Percentiles rank a stretch among this genome's conserved stretches.
Conservation (phyloP, 1,140 invertebrate species). For the Gryon sp. region DNA sequence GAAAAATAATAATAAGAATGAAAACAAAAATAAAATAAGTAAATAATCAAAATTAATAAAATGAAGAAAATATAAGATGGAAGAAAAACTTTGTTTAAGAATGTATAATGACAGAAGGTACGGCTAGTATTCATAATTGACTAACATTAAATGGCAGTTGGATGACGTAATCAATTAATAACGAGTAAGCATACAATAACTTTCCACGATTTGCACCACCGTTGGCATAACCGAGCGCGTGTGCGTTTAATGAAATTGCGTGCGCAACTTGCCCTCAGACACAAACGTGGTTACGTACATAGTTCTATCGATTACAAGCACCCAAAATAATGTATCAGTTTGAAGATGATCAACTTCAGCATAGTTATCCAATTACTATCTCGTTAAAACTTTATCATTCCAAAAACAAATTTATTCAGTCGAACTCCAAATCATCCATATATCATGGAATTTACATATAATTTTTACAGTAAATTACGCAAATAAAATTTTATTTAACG, state of each 20-base stretch:
- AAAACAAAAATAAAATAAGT: no score
- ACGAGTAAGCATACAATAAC: constrained; percentile 20
- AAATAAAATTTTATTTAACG: no score
- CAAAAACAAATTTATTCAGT: constrained; percentile 20
- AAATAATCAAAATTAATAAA: no score
- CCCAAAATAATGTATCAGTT: constrained; percentile 10
- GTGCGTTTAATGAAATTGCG: constrained; percentile 33
- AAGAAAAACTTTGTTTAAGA: not conserved
- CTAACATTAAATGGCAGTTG: no score
- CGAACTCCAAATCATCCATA: no score
- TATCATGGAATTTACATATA: no score
- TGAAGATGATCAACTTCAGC: constrained; percentile 1
- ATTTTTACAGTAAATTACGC: no score
- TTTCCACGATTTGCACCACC: constrained; percentile 4
- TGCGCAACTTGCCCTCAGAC: constrained; percentile 55
- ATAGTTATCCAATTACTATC: constrained; percentile 16
- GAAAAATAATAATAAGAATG: no score
- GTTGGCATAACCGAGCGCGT: not conserved
- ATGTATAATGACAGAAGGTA: no score
- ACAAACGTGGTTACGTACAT: constrained; percentile 33
- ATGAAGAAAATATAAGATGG: no score
- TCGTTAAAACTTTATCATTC: no score
- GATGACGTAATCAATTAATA: constrained; percentile 37
- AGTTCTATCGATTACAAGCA: constrained; percentile 64
- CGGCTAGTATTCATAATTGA: no score